Evolutionary conservation across 2,888 invertebrate species (phyloP).

Genomic region (Noctua fimbriata): DNA sequence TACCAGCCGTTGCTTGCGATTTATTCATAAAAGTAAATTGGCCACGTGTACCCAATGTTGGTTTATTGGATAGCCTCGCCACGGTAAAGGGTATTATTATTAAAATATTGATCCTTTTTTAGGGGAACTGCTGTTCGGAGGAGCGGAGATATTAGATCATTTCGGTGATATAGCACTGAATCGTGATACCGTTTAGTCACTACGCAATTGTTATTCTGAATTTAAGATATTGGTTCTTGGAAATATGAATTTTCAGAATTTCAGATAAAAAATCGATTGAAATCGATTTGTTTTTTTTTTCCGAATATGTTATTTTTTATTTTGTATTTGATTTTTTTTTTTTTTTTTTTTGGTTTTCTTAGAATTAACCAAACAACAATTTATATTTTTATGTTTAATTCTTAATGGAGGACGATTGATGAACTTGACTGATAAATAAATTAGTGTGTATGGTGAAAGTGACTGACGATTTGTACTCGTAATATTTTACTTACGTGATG

Average conservation of each 20-base stretch:
- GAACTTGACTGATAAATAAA: neutral
- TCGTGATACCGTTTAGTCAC: constrained; percentile 10
- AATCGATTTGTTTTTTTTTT: no score
- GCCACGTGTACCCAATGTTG: constrained; percentile 73
- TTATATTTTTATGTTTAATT: neutral
- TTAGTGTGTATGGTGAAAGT: neutral
- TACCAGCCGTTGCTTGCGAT: constrained; percentile 63
- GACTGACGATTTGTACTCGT: neutral
- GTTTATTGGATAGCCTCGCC: constrained; percentile 69
- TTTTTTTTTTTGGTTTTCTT: no score
- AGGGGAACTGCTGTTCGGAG: constrained; percentile 29
- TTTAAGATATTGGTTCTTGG: neutral
- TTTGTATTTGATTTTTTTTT: no score
- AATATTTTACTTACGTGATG: neutral
- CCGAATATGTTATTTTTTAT: no score
- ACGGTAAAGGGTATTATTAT: constrained; percentile 63
- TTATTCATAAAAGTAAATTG: constrained; percentile 76
- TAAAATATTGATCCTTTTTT: constrained; percentile 58
- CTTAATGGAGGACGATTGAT: neutral
- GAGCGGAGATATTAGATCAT: constrained; percentile 31
- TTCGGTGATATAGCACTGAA: constrained; percentile 31
- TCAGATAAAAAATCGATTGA: no score
- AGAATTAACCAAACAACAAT: neutral
- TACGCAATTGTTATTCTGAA: constrained; percentile 3
- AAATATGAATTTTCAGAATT: neutral